phyloP scores from a whole-genome alignment of 1,140 invertebrate genomes.

The Bombus confusus region DNA sequence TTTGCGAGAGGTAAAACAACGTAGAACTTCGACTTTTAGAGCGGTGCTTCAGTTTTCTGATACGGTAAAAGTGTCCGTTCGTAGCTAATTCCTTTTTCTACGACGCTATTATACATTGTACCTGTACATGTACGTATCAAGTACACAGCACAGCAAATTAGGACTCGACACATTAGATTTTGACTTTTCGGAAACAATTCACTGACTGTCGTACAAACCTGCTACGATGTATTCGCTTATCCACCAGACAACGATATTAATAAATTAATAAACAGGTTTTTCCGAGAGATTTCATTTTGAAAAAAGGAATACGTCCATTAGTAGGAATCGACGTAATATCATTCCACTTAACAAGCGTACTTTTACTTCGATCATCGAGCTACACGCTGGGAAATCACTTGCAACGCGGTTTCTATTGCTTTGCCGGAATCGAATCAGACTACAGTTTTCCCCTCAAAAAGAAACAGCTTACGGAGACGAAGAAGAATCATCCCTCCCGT shows the following conservation, averaged over 20 bases:
- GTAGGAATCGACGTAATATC: not conserved
- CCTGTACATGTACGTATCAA: too few species aligned
- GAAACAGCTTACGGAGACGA: not conserved
- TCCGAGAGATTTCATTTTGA: too few species aligned
- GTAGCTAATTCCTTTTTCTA: too few species aligned
- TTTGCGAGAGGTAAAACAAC: not conserved
- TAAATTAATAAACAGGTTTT: too few species aligned
- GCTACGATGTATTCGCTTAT: too few species aligned
- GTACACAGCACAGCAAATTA: too few species aligned
- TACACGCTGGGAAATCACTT: not conserved
- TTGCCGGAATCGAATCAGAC: not conserved
- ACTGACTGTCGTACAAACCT: too few species aligned
- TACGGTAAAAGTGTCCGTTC: not conserved
- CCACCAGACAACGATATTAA: too few species aligned
- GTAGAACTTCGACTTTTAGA: not conserved
- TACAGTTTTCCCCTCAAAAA: not conserved
- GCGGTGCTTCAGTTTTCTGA: not conserved
- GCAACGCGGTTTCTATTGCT: not conserved
- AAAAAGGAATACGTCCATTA: not conserved
- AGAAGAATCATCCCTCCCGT: conserved; percentile 3
- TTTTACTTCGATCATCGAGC: not conserved
- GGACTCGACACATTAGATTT: too few species aligned
- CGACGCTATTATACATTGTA: too few species aligned
- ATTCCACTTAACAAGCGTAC: not conserved
- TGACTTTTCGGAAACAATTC: too few species aligned